Evolutionary conservation across 1,140 invertebrate genomes (phyloP).

Genomic region (Muscidifurax raptorellus): DNA sequence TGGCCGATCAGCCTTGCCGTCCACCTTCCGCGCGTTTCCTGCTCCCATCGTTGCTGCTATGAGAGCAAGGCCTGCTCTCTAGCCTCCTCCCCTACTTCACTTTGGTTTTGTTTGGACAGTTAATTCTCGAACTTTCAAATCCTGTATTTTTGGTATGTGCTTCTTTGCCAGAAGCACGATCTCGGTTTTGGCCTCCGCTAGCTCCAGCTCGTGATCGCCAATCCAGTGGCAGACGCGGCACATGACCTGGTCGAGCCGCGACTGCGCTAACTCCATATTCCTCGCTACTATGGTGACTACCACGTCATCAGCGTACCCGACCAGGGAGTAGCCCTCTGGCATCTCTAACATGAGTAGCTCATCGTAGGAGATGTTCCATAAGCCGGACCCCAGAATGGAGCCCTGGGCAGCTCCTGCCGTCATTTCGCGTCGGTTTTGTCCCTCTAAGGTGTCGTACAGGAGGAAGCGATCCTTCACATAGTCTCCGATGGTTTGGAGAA

Average conservation of each 20-base stretch:
- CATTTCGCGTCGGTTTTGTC: background rate
- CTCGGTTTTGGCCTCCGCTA: slow-evolving; percentile 3
- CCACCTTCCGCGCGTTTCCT: background rate
- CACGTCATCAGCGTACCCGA: slow-evolving; percentile 47
- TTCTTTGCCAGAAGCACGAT: slow-evolving; percentile 23
- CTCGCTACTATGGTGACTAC: slow-evolving; percentile 11
- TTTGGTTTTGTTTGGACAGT: background rate
- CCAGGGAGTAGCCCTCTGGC: slow-evolving; percentile 15
- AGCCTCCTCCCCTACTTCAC: background rate
- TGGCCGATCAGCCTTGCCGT: background rate
- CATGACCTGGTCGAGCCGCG: slow-evolving; percentile 9
- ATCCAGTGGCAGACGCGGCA: background rate
- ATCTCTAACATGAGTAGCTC: slow-evolving; percentile 16
- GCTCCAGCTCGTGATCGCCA: background rate
- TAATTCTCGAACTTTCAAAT: background rate
- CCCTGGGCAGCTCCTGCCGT: background rate
- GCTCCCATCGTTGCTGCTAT: no score
- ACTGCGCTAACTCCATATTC: background rate
- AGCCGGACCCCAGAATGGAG: background rate
- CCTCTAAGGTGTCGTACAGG: background rate
- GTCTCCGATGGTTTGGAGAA: background rate
- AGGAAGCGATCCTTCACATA: background rate
- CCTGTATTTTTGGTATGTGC: background rate
- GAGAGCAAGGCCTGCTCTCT: no score
- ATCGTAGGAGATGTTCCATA: slow-evolving; percentile 41